Evolutionary conservation across 2,113 vertebrate species (phyloP).

Genomic region (Nesogale talazaci): DNA sequence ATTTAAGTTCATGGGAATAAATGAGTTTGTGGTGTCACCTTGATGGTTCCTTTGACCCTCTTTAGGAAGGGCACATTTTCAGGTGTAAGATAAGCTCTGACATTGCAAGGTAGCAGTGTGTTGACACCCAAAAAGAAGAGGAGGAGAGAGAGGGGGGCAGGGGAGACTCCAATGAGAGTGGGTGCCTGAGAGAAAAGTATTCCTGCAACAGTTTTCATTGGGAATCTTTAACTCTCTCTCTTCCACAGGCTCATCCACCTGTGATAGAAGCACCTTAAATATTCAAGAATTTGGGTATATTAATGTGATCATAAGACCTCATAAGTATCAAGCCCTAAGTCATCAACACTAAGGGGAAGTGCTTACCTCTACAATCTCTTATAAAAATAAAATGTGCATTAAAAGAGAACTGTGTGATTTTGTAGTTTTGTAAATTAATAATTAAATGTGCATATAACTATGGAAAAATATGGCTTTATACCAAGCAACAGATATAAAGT

Average conservation of each 20-base stretch:
- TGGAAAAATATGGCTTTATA: neutral
- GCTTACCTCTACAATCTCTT: neutral
- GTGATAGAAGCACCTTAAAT: neutral
- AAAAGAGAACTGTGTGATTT: neutral
- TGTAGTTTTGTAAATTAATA: neutral
- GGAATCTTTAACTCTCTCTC: neutral
- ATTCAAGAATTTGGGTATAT: neutral
- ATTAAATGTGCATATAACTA: neutral
- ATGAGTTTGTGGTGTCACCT: neutral
- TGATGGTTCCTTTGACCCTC: neutral
- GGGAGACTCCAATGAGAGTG: neutral
- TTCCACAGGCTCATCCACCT: neutral
- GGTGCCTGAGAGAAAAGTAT: neutral
- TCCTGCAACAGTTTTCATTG: neutral
- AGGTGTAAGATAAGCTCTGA: neutral
- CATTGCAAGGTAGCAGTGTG: neutral
- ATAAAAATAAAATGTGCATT: conserved; percentile 10
- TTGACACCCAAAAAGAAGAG: neutral
- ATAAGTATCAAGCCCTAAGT: neutral
- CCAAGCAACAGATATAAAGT: conserved; percentile 6
- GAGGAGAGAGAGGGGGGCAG: too few species aligned
- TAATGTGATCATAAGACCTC: neutral
- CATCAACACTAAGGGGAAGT: neutral
- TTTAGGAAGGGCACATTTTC: too few species aligned
- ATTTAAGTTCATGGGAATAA: neutral